Base-by-base conservation (phyloP, 92 coral and sea anemone species). In the Porites cylindrica region DNA sequence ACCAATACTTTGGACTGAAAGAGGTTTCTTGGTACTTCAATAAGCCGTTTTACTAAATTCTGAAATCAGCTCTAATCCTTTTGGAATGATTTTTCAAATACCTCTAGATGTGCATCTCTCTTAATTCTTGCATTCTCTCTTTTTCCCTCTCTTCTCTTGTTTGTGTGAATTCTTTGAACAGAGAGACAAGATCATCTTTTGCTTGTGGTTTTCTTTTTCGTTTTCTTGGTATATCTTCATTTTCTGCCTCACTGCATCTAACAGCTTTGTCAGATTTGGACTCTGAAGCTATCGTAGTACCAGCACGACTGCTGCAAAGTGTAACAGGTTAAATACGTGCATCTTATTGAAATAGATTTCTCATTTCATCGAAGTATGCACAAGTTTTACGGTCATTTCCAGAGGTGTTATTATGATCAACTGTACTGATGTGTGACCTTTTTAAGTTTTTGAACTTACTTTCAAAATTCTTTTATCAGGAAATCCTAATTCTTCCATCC, bases 321-420 rank as follows among this genome's bases (percentile, higher is more conserved):
- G 84, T 59, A 54, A 52, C 84, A 70, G 92, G 92, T 38, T 85
- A 43, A 62, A 83, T 83, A 24, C 50, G 43, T 21, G 78, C 88
- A 81, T 88, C 78, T 26, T 76, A 29, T 24, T 83, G 83, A 77
- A 88, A 88, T 47, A 82, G 70, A 19, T 76, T 62, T 77, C 60
- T 16, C 70, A 88, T 32, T 63, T 88, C 92, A 77, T 82, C 88
- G 62, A 70, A 88, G 77, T 72, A 83, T 26, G 92, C 79, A 82
- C 92, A 88, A 24, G 84, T 77, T 88, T 88, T 88, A 72, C 88
- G 85, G 64, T 88, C 92, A 88, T 88, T 88, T 51, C 92, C 91
- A 20, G 91, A 82, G 72, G 82, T 88, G 86, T 82, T 88, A 51
- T 88, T 88, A 75, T 88, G 88, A 82, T 82, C 91, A 51, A 82